phyloP scores from a whole-genome alignment of 2,888 invertebrate genomes.

The Plagodis dolabraria region DNA sequence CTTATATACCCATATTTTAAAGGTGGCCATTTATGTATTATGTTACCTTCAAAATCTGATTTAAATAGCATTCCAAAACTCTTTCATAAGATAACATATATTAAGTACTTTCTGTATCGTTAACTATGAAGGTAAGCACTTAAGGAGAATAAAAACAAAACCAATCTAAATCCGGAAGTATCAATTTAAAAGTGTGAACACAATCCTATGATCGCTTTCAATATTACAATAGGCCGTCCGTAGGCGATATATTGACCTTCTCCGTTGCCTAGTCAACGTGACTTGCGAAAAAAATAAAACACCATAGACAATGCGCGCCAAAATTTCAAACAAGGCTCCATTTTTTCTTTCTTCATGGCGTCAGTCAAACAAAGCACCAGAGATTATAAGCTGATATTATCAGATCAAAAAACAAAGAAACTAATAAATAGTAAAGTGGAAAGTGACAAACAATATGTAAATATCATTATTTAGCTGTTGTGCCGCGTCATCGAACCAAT shows the following conservation, averaged over 20 bases:
- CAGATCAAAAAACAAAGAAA: constrained; percentile 36
- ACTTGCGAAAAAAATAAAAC: constrained; percentile 8
- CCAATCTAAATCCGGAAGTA: constrained; percentile 10
- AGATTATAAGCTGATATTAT: constrained; percentile 55
- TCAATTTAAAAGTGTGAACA: constrained; percentile 17
- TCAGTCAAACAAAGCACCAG: constrained; percentile 49
- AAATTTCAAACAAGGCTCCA: constrained; percentile 10
- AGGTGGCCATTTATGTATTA: too few relatives aligned
- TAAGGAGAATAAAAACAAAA: not conserved
- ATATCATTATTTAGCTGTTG: constrained; percentile 74
- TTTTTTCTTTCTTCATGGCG: not conserved
- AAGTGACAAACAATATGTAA: constrained; percentile 85
- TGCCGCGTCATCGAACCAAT: constrained; percentile 77
- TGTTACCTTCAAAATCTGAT: too few relatives aligned
- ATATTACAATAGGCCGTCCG: constrained; percentile 4
- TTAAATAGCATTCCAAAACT: too few relatives aligned
- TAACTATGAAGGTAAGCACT: too few relatives aligned
- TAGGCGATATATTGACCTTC: constrained; percentile 8
- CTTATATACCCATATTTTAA: too few relatives aligned
- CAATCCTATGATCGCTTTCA: constrained; percentile 2
- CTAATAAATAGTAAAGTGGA: constrained; percentile 68
- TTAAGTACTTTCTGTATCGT: too few relatives aligned
- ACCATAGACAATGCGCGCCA: constrained; percentile 25
- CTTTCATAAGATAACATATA: too few relatives aligned
- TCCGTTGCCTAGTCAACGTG: constrained; percentile 3